phyloP scores from a whole-genome alignment of 1,140 invertebrate species.

The Solenopsis fugax region DNA sequence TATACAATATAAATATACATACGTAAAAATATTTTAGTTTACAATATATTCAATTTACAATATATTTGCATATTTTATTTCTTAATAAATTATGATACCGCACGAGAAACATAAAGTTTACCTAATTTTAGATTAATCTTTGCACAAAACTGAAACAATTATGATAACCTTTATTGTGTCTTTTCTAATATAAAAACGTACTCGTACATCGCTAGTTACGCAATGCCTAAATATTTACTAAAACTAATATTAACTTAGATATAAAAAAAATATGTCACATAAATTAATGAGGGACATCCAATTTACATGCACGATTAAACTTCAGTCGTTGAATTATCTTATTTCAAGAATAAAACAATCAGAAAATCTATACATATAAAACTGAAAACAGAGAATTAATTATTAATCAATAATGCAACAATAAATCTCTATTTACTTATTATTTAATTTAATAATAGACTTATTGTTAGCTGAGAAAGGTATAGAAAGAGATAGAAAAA shows the following conservation, averaged over 20 bases:
- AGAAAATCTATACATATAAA: neutral
- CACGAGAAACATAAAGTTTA: neutral
- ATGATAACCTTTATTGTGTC: neutral
- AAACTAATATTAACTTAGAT: neutral
- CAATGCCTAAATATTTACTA: neutral
- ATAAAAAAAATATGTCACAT: neutral
- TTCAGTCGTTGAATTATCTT: neutral
- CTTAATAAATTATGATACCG: neutral
- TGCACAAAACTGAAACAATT: neutral
- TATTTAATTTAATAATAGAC: conserved; percentile 2
- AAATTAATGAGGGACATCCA: neutral
- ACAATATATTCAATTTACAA: neutral
- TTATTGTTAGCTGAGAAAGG: neutral
- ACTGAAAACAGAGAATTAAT: neutral
- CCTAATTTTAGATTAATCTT: neutral
- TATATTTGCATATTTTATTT: neutral
- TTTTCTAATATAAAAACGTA: neutral
- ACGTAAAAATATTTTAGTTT: neutral
- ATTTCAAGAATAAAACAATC: neutral
- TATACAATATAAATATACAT: neutral
- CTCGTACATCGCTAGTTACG: neutral
- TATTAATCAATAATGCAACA: neutral
- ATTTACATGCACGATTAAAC: neutral
- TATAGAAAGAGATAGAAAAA: neutral
- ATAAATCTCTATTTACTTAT: neutral